These are phyloP conservation scores for Euschistus heros DNA, from an alignment of 1,140 invertebrate species.

Conservation along the genomic window DNA sequence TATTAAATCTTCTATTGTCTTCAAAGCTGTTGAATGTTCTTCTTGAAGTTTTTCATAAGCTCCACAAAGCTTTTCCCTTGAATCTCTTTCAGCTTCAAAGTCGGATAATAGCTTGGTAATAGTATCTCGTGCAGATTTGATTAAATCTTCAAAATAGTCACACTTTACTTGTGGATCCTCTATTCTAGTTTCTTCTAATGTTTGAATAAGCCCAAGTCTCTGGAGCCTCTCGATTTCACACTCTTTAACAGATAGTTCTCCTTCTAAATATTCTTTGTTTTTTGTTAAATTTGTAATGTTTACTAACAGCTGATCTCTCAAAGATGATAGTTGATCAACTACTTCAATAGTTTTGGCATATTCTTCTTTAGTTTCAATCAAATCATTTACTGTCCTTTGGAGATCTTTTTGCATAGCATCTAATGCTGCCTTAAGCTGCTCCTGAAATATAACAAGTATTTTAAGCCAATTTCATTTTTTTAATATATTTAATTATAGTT, in stretches of 20 bases:
- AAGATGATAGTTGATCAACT: slow-evolving; percentile 28
- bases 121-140: background rate
- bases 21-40: background rate
- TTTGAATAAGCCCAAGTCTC: background rate
- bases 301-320: slow-evolving; percentile 31
- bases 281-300: slow-evolving; percentile 30
- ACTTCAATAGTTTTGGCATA: slow-evolving; percentile 10
- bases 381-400: slow-evolving; percentile 31
- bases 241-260: background rate
- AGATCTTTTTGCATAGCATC: slow-evolving; percentile 32
- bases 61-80: background rate
- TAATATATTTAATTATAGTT: too few relatives aligned
- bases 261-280: slow-evolving; percentile 29
- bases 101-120: background rate
- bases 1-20: background rate
- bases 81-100: background rate
- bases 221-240: slow-evolving; percentile 3
- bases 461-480: too few relatives aligned
- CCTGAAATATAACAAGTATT: background rate
- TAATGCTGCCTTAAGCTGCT: slow-evolving; percentile 23
- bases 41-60: background rate
- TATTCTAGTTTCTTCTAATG: background rate
- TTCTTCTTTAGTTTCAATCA: slow-evolving; percentile 33
- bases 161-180: slow-evolving; percentile 10
- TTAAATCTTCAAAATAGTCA: slow-evolving; percentile 5